A percentile compares a stretch with the other conserved stretches of the same genome.
phyloP scores from a whole-genome alignment of 2,797 vertebrate species.

The Enteromius radiatus region DNA sequence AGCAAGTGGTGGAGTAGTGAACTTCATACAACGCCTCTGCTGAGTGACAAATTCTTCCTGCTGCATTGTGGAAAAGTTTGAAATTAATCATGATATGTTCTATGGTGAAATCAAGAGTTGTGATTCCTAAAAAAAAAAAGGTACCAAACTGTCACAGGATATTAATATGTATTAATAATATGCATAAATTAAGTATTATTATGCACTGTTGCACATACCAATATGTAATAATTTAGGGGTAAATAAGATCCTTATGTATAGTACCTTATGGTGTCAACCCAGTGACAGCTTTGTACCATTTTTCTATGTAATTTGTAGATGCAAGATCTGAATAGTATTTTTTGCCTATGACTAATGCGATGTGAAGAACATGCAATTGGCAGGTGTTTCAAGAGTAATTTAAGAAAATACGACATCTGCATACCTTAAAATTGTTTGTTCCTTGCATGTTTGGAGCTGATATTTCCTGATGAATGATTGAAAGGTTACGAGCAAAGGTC shows the following conservation, averaged over 20 bases:
- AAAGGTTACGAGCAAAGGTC: constrained; percentile 99
- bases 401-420: constrained; percentile 80
- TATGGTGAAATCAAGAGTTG: background rate
- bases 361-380: constrained; percentile 24
- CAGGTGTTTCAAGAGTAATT: constrained; percentile 23
- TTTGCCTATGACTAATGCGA: constrained; percentile 38
- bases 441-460: constrained; percentile 94
- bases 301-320: constrained; percentile 4
- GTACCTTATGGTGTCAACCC: background rate
- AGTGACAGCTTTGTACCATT: background rate
- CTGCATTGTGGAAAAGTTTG: background rate
- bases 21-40: background rate
- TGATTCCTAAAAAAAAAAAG: background rate
- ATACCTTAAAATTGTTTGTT: constrained; percentile 98
- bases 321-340: constrained; percentile 9
- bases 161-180: background rate
- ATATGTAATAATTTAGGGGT: background rate
- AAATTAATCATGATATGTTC: background rate
- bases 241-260: background rate
- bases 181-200: background rate
- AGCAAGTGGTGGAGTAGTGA: background rate
- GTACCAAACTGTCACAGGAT: background rate
- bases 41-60: background rate
- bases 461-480: constrained; percentile 99
- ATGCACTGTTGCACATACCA: background rate